Evolutionary conservation across 1,140 invertebrate genomes (phyloP), one percentile per base, ranked within the genome.

Genomic region (Melipona quadrifasciata): DNA sequence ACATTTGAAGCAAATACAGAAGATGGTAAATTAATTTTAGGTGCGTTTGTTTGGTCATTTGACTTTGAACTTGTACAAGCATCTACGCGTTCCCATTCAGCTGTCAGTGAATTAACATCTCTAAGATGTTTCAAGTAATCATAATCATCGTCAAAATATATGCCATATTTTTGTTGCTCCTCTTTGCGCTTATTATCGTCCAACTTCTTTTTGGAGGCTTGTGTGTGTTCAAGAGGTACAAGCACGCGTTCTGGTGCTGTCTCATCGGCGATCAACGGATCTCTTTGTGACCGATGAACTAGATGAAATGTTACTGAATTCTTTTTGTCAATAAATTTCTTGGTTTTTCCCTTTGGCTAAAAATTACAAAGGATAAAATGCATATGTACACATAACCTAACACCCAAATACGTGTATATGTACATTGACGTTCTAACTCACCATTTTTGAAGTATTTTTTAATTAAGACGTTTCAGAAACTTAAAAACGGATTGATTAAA

Each of bases 71-170:
- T 91, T 84, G 72, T 88, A 87, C 17, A 80, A 75, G 39, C 39
- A 47, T 95, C 92, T 0, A 94, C 79, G 55, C 89, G 86, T 86
- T 93, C 91, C 91, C 92, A 94, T 72, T 95, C 93, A 16, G 84
- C 55, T 6, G 88, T 82, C n/a, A 96, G 91, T 86, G 95, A 95
- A 89, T 94, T 96, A 78, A 94, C 95, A 90, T 98, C 97, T 91
- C 96, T 97, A 72, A 99, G 95, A 96, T 99, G 98, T 94, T 99
- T 98, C 85, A 99, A 94, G 92, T 99, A 99, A 93, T 99, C 96
- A 92, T 99, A 99, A 88, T 99, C 98, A 95, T 99, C 98, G 93
- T 99, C 98, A 94, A 97, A 99, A 93, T 97, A 99, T 77, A 99
- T 97, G n/a, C 98, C 99, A 96, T 96, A 99, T 94, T 99, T 98